Conservation (phyloP, 2,113 vertebrate species). For the Poeciliopsis turrubarensis region DNA sequence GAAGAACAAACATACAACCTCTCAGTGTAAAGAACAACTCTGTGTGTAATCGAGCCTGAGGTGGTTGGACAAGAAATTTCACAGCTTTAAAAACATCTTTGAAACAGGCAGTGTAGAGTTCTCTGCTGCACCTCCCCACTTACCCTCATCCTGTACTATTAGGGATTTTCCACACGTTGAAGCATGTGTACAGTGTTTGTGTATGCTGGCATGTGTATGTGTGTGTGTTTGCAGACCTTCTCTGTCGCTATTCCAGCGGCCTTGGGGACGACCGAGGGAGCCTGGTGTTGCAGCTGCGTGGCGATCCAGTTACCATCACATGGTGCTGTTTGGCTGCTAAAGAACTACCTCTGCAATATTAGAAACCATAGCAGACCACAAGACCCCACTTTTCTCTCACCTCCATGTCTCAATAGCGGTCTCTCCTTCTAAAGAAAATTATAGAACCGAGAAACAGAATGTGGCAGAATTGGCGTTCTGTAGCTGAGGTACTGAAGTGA, state of each 20-base stretch:
- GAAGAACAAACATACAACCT: conserved; percentile 63
- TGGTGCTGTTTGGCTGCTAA: conserved; percentile 72
- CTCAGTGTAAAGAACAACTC: conserved; percentile 61
- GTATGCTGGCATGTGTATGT: conserved; percentile 33
- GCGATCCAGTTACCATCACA: conserved; percentile 75
- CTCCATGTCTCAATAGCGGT: conserved; percentile 29
- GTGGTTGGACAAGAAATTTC: conserved; percentile 67
- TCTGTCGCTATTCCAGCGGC: conserved; percentile 66
- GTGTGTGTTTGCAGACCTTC: conserved; percentile 35
- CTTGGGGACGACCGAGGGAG: conserved; percentile 65
- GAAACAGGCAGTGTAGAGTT: conserved; percentile 79
- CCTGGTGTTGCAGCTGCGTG: conserved; percentile 71
- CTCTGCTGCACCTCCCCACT: conserved; percentile 57
- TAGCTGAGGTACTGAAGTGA: background rate
- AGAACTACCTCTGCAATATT: conserved; percentile 77
- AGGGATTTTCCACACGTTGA: conserved; percentile 65
- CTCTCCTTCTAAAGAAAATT: conserved; percentile 39
- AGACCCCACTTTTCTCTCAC: conserved; percentile 56
- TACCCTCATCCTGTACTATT: conserved; percentile 66
- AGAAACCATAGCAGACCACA: conserved; percentile 71
- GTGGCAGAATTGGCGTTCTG: conserved; percentile 1
- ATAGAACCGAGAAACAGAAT: conserved; percentile 19
- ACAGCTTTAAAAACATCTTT: conserved; percentile 81
- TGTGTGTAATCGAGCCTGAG: conserved; percentile 64
- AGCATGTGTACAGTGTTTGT: conserved; percentile 1